Evolutionary conservation across 2,888 invertebrate species (phyloP).

Genomic region (Trissolcus brochymenae): DNA sequence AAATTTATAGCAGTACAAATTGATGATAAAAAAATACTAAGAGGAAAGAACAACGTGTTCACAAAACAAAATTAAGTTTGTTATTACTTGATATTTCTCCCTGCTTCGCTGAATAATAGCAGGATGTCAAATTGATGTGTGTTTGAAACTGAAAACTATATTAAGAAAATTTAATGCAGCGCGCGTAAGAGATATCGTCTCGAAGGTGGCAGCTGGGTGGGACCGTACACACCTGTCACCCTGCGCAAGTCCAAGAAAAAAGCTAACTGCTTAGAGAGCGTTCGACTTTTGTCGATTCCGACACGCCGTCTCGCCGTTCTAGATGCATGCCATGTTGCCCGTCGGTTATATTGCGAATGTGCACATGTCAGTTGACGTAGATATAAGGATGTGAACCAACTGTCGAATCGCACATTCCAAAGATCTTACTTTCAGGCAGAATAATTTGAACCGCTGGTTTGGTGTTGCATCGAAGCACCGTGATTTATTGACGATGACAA

Average conservation of each 20-base stretch:
- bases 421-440: constrained; percentile 37
- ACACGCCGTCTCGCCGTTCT: constrained; percentile 59
- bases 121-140: constrained; percentile 57
- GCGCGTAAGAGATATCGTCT: constrained; percentile 66
- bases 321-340: constrained; percentile 60
- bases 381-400: constrained; percentile 60
- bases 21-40: no score
- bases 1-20: no score
- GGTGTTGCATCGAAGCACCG: background rate
- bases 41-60: no score
- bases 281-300: constrained; percentile 59
- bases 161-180: constrained; percentile 56
- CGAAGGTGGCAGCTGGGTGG: constrained; percentile 73
- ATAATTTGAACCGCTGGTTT: background rate
- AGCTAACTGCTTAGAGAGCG: constrained; percentile 53
- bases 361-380: constrained; percentile 59
- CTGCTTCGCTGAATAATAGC: constrained; percentile 36
- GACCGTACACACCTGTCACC: constrained; percentile 73
- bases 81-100: no score
- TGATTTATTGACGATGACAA: background rate
- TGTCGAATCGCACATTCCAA: constrained; percentile 57
- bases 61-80: no score
- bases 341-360: constrained; percentile 59
- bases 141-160: constrained; percentile 38
- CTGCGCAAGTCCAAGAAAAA: constrained; percentile 55